Base-by-base conservation (phyloP, 2,888 invertebrate species). In the Nemotelus nigrinus region DNA sequence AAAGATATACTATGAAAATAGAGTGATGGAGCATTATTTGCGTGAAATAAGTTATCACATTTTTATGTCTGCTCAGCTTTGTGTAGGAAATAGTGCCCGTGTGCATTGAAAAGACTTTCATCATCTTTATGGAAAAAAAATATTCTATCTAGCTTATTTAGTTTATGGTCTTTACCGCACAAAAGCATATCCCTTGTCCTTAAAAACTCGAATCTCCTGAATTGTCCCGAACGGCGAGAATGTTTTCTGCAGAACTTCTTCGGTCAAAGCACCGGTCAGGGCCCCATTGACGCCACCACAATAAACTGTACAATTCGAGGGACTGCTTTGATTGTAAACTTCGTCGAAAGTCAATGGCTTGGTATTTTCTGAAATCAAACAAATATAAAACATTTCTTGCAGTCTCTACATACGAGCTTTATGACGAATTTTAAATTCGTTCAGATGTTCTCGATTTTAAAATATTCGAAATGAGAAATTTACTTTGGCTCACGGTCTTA, bases 231-330 rank as follows among this genome's bases (percentile, higher is more conserved):
- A 99, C 43, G 94, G 94, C 82, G 94, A 93, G 89, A 99, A 99
- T 76, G 96, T 96, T 89, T 97, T 96, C 89, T 97, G 96, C 91
- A 99, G 94, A 83, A 99, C 92, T 86, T 99, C 99, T 88, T 99
- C 99, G 83, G 94, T 94, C 83, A 98, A 92, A 75, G 97, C 96
- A 82, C 94, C 95, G 86, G 94, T 94, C 78, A 93, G 90, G 79
- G 87, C 87, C 81, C 87, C 87, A 79, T 88, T 88, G 70, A 90
- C 89, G 55, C 98, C 98, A 77, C 99, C 99, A 88, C 98, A 98
- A 90, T 99, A 99, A 44, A 99, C 99, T 81, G 98, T 99, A 89
- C 98, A 98, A 90, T 99, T 99, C 85, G 97, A 98, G 58, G 97
- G 96, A 83, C 97, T 97, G 87, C 98, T 97, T 89, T 98, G 98